phyloP scores from a whole-genome alignment of 1,140 invertebrate species.

The Nomia melanderi region DNA sequence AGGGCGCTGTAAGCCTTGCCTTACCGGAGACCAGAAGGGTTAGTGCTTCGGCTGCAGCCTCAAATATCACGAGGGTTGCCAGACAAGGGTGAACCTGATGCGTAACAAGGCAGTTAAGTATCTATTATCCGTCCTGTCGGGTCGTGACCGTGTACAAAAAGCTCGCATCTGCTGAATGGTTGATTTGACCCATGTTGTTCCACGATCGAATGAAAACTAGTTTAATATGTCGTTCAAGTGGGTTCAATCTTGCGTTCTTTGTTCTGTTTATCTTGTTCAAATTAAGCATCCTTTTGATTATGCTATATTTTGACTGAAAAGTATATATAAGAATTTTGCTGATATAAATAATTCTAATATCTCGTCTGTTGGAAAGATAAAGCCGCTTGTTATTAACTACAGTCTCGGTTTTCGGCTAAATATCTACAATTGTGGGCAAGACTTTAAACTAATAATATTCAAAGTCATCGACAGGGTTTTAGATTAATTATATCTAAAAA shows the following conservation, averaged over 20 bases:
- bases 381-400: no score
- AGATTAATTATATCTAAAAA: no score
- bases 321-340: no score
- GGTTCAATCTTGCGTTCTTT: neutral
- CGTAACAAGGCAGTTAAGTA: conserved; percentile 58
- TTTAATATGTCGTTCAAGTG: neutral
- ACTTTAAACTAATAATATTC: no score
- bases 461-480: no score
- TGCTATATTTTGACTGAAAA: no score
- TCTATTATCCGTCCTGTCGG: conserved; percentile 55
- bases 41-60: neutral
- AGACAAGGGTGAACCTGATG: conserved; percentile 31
- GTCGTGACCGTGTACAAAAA: conserved; percentile 50
- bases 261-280: neutral
- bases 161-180: conserved; percentile 41
- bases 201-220: conserved; percentile 23
- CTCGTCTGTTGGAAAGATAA: no score
- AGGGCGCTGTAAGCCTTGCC: neutral
- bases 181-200: conserved; percentile 28
- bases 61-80: conserved; percentile 12
- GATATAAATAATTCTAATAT: no score
- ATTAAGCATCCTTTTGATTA: no score
- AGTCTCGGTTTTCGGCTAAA: no score
- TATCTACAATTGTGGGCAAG: no score
- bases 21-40: neutral